Evolutionary conservation across 2,113 vertebrate species (phyloP).

Genomic region (Seriola dumerili): DNA sequence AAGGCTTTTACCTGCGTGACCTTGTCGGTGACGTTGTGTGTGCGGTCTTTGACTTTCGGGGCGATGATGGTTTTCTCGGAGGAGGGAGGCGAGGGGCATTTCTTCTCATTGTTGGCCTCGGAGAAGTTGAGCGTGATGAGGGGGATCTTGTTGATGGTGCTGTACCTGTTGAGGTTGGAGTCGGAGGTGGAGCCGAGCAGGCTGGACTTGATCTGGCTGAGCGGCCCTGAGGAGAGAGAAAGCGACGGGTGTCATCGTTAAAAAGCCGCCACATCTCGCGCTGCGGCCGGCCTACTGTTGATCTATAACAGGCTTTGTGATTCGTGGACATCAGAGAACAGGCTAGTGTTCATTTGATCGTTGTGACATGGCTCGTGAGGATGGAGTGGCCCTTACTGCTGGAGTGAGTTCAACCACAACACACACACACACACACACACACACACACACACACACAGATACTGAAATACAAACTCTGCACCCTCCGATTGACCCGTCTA

Average conservation of each 20-base stretch:
- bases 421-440: conserved; percentile 59
- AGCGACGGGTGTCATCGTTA: not conserved
- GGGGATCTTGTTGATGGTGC: conserved; percentile 99
- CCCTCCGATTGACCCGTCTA: conserved; percentile 35
- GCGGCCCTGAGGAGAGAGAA: conserved; percentile 87
- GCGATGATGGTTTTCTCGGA: conserved; percentile 99
- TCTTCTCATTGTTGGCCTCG: conserved; percentile 95
- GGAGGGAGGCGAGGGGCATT: conserved; percentile 93
- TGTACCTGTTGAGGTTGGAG: conserved; percentile 99
- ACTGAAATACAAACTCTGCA: conserved; percentile 57
- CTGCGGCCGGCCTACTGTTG: not conserved
- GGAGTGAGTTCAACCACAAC: conserved; percentile 63
- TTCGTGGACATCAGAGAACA: conserved; percentile 15
- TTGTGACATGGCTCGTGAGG: conserved; percentile 52
- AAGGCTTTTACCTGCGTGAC: conserved; percentile 92
- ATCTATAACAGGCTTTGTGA: conserved; percentile 2
- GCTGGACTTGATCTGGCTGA: conserved; percentile 98
- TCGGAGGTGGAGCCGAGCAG: conserved; percentile 97
- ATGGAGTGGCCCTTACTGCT: conserved; percentile 43
- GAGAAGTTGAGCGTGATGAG: conserved; percentile 99
- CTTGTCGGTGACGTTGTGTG: conserved; percentile 98
- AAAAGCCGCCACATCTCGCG: not conserved
- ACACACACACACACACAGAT: conserved; percentile 55
- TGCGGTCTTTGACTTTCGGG: conserved; percentile 97
- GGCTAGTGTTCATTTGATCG: conserved; percentile 24